Base-by-base conservation (phyloP, 2,113 vertebrate species). In the Salvelinus alpinus region DNA sequence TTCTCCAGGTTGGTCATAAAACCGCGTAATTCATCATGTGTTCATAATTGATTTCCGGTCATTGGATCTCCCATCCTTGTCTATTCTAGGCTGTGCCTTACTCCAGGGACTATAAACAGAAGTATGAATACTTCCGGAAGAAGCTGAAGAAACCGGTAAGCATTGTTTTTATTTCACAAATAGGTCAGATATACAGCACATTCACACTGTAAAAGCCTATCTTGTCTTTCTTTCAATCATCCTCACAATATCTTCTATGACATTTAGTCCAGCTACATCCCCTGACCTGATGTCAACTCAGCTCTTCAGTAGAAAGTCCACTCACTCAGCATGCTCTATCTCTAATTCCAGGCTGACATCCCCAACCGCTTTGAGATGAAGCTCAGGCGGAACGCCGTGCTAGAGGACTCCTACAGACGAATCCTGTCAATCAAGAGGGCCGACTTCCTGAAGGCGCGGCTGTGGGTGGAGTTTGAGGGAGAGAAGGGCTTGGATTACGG, bases 381-480 rank as follows among this genome's bases (percentile, higher is more conserved):
- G 85, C 91, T 99, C 73, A 95, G 92, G 80, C 94, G 98, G 5
- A 93, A 92, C n/a, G 88, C 95, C 0, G 88, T 99, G 65, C 93
- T 99, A 51, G 98, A 99, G 87, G 98, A 99, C 85, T 99, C 98
- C 0, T 99, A 99, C 59, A 88, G 97, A 75, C 95, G 95, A 78
- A 95, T 99, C 75, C 94, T 96, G 83, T 93, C 95, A 0, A 94
- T 98, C 6, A 99, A 98, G 87, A 95, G 89, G 76, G 86, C 96
- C 0, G 97, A 99, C 64, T 91, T 96, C 78, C 95, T 99, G 71
- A 99, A 98, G 92, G 97, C 97, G 1, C 93, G 96, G 31, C 96
- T 99, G 51, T 99, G 97, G 98, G 94, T 99, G 84, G 97, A 99
- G 87, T 99, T 99, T 82, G 97, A 99, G 76, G 95, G 95, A n/a